Evolutionary conservation across 2,888 invertebrate species (phyloP), one percentile per base, ranked within the genome.

Genomic region (Tyria jacobaeae): DNA sequence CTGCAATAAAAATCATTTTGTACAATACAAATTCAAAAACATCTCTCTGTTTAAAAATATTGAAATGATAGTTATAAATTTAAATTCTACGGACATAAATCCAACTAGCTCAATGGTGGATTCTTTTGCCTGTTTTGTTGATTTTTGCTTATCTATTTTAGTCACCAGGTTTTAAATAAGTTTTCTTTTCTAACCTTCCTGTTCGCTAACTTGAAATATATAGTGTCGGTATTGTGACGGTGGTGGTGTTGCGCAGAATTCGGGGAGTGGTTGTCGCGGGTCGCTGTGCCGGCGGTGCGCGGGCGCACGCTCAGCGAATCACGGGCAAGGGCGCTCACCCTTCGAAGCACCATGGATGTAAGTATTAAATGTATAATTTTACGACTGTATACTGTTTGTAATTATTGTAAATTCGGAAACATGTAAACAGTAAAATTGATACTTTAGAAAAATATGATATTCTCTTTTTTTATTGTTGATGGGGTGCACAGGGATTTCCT

Each of bases 241-340:
- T 78, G 60, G 74, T 68, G 75, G 79, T 82, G 73, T 76, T 66
- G 75, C 64, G 68, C 90, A 94, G 93, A 90, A 83, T 94, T 92
- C 83, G 93, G 93, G 76, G 93, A 93, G 93, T 92, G 93, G 93
- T 67, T 94, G 88, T 87, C 88, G 83, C 90, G 92, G 64, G 87
- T 83, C 60, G 89, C 87, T 61, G 90, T 93, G 79, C 90, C 91
- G 78, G 86, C 83, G 66, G 83, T 89, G 81, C 79, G 85, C 84
- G 87, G 73, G 73, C 77, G 77, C 85, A 88, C 73, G 68, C 80
- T 78, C 72, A 89, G 88, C 83, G 91, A 91, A 82, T 73, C 86
- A 66, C 75, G 81, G 62, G 91, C 90, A 60, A 79, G 90, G 75
- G 91, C 89, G 69, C 67, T 64, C 60, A 89, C 91, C 27, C 82